Base-by-base conservation (phyloP, 2,797 vertebrate species). In the Sebastes paucispinis region DNA sequence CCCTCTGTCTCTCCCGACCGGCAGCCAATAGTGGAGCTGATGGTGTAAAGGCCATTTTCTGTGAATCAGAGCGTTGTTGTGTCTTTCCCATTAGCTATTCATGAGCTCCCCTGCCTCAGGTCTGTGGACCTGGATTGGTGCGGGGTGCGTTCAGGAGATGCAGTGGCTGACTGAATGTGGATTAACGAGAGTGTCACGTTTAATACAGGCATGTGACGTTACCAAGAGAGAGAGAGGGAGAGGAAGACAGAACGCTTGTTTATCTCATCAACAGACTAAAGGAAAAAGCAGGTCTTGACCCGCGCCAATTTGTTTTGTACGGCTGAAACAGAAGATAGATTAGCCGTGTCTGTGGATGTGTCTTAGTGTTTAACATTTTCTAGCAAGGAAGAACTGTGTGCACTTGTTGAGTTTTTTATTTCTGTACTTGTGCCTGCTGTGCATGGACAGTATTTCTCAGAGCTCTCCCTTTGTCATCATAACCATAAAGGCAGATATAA, bases 131-230 rank as follows among this genome's bases (percentile, higher is more conserved):
- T 92, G 93, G 69, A 84, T 75, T 18, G 71, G 75, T 5, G 67
- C 11, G 2, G 18, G 73, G 59, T 39, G 82, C 22, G 14, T 85
- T 82, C 68, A 75, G 85, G 82, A 69, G 86, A 84, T 69, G 69
- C 77, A 74, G 84, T 50, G 75, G 83, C 83, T 32, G 82, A 69
- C 78, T 82, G 86, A 90, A 91, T 90, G 85, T 89, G 85, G 90
- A 93, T 94, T 93, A 92, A 92, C 73, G 54, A 90, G 86, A 69
- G 82, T 92, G 93, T 92, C 91, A 89, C 88, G 64, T 88, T 81
- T 88, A 84, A 93, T 92, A 80, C 84, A 79, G 84, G 73, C 50
- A 5, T 70, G 79, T 84, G 85, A 78, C 87, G 79, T 87, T 83
- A 85, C 67, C 31, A 1, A 34, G 62, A 83, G 69, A 58, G 68